Evolutionary conservation across 2,113 vertebrate species (phyloP), one percentile per base, ranked within the genome.

Genomic region (Stigmatopora argus): DNA sequence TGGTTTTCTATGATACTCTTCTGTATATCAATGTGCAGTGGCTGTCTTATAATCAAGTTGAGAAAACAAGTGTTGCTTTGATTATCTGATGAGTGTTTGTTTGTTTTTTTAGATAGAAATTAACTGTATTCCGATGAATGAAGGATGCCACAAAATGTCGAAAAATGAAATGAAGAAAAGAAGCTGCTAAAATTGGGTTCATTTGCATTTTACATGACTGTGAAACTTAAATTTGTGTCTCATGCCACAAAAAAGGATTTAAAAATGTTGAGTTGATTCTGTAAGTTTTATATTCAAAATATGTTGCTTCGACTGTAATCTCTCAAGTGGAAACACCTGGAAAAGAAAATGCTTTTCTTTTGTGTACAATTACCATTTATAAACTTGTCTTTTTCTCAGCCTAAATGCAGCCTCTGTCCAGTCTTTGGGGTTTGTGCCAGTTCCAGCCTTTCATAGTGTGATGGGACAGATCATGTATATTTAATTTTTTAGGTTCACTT

Each of bases 61-160:
- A 59, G 3, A 59, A 44, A 75, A 60, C 18, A 19, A 53, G 65
- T 62, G 17, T 8, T 15, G 2, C 35, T 66, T 75, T 69, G 23
- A 61, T 75, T 64, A 48, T 26, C 44, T 56, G 21, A 38, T 63
- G 1, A 17, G 14, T 68, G 18, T 8, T 52, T 2, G 47, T 69
- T 41, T 63, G 17, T 61, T 47, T 61, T 65, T 35, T 68, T 11
- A 62, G 35, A 74, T 47, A 38, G 35, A 62, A 7, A 46, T 62
- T 65, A 60, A 77, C 67, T 51, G 59, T 15, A 7, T 47, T 56
- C 18, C 31, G 64, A 75, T 64, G 64, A 72, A 89, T 84, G 88
- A 90, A 88, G 83, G 82, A 89, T 72, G 55, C 41, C 64, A 19
- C 56, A 62, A 10, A 62, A 70, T 74, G 68, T 69, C 60, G 9